Conservation (phyloP, 1,140 invertebrate genomes). For the Drosophila lowei region DNA sequence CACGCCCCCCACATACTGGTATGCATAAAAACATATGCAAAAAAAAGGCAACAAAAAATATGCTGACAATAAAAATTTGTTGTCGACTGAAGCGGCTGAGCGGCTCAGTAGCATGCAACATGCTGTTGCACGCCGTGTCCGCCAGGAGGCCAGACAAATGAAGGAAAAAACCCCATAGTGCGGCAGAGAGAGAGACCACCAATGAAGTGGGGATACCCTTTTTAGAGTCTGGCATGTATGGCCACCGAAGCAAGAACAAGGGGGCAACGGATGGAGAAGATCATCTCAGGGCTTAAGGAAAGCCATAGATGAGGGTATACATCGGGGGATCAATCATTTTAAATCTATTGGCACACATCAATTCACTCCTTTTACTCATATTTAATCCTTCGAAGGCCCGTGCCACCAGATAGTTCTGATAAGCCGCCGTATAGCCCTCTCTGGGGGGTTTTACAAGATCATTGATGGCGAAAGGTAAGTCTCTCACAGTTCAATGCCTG, state of each 20-base stretch:
- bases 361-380: too few relatives aligned
- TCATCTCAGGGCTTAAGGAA: too few relatives aligned
- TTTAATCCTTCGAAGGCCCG: too few relatives aligned
- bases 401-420: too few relatives aligned
- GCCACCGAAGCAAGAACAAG: too few relatives aligned
- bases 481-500: slow-evolving; percentile 71
- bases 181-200: background rate
- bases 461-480: slow-evolving; percentile 11
- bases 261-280: too few relatives aligned
- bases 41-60: slow-evolving; percentile 60
- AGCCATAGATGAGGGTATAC: too few relatives aligned
- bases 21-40: slow-evolving; percentile 69
- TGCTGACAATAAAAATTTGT: slow-evolving; percentile 81
- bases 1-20: background rate
- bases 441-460: too few relatives aligned
- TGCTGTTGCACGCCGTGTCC: slow-evolving; percentile 59
- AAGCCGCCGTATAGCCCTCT: too few relatives aligned
- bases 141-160: slow-evolving; percentile 49
- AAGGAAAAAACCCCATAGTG: slow-evolving; percentile 7
- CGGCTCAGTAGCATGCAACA: slow-evolving; percentile 75
- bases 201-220: slow-evolving; percentile 2
- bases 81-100: slow-evolving; percentile 46
- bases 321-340: too few relatives aligned
- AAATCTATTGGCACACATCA: too few relatives aligned
- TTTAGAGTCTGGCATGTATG: too few relatives aligned